These are phyloP conservation scores for Stomatorhinus walkeri DNA, from an alignment of 2,797 vertebrate species.

Conservation along the genomic window DNA sequence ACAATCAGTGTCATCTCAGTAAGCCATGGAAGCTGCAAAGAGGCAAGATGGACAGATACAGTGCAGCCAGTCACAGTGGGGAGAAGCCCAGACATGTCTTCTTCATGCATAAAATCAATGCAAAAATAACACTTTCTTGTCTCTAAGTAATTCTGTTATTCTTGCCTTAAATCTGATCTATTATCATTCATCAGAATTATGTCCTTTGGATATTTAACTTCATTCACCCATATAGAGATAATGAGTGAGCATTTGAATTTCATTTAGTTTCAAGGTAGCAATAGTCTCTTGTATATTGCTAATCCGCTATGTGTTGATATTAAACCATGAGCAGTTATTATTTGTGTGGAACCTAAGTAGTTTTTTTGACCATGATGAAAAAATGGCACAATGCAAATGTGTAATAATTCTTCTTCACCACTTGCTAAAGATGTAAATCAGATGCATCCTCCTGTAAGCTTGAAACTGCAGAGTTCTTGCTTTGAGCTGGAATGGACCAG, in stretches of 20 bases:
- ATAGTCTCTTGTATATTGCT: not conserved
- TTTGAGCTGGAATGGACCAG: not conserved
- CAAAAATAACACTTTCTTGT: not conserved
- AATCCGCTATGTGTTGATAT: not conserved
- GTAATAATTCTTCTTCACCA: not conserved
- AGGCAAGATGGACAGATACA: not conserved
- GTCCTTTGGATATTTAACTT: conserved; percentile 76
- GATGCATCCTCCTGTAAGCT: not conserved
- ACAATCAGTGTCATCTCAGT: not conserved
- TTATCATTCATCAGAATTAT: conserved; percentile 55
- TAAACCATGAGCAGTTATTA: not conserved
- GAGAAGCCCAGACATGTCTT: not conserved
- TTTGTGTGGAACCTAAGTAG: not conserved
- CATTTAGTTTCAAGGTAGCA: not conserved
- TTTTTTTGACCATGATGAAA: not conserved
- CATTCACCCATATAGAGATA: conserved; percentile 76
- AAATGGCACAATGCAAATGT: not conserved
- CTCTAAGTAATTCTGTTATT: not conserved
- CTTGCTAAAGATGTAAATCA: not conserved
- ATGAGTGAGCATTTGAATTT: conserved; percentile 44
- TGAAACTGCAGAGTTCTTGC: not conserved
- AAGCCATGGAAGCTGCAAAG: not conserved
- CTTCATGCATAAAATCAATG: not conserved
- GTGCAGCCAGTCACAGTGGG: not conserved
- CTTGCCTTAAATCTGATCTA: not conserved